Evolutionary conservation across 2,113 vertebrate species (phyloP), one percentile per base, ranked within the genome.

Genomic region (Odocoileus virginianus): DNA sequence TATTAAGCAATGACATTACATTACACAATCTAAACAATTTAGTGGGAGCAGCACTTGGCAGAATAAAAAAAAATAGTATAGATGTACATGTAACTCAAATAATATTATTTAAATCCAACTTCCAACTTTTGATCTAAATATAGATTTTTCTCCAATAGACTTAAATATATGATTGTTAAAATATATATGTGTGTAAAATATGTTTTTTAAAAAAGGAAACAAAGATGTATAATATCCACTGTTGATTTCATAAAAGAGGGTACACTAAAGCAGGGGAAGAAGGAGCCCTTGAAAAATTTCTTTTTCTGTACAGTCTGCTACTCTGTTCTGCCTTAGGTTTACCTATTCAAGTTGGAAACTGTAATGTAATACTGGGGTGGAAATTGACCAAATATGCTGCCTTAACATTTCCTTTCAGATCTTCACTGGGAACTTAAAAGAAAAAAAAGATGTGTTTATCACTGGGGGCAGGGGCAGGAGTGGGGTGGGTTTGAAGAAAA

Each of bases 21-120:
- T 89, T 91, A 71, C 14, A 40, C 58, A 91, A 57, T 78, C 55
- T 83, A 87, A 97, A 92, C 52, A 87, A 55, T 76, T 95, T 95
- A 92, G 67, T 52, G n/a, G 19, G 40, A 89, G 91, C 78, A 87
- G n/a, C 67, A 52, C 71, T 94, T 94, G 90, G 52, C 79, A 96
- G 86, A 94, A 94, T 89, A 83, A 95, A 92, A 94, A 91, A 91
- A 94, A 71, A 93, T 55, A 28, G 17, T 78, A 50, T 28, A 89
- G 30, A 61, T 0, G 0, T 88, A 61, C 0, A 0, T 82, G 17
- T 64, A 47, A 78, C n/a, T 94, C 67, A 88, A 55, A 76, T 86
- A 94, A 52, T 82, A 57, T 81, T 90, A 71, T 89, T 95, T 83
- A 91, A 96, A 92, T 84, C n/a, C 23, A 47, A 36, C 36, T 84